A percentile compares a stretch with the other conserved stretches of the same genome.
Evolutionary conservation across 2,797 vertebrate genomes (phyloP).

Genomic region (Ficedula albicollis): DNA sequence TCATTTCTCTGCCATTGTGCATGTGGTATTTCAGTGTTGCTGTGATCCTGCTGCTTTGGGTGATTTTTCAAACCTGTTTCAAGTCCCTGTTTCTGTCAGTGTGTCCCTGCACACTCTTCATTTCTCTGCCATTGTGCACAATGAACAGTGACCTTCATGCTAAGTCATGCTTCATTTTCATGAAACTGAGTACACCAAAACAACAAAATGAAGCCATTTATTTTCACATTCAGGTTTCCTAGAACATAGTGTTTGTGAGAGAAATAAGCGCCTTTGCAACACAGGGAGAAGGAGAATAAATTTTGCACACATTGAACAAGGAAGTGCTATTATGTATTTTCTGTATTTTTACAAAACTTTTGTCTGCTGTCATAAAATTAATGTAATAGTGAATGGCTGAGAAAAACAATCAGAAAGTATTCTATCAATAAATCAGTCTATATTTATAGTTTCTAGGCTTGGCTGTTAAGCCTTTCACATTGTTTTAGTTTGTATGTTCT

Average conservation of each 20-base stretch:
- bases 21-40: background rate
- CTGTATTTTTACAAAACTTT: background rate
- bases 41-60: background rate
- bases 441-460: background rate
- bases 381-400: background rate
- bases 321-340: background rate
- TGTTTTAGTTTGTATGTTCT: background rate
- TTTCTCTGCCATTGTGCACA: background rate
- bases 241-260: background rate
- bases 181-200: background rate
- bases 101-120: background rate
- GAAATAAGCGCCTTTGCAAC: background rate
- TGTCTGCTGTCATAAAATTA: background rate
- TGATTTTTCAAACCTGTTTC: background rate
- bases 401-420: background rate
- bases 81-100: background rate
- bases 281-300: background rate
- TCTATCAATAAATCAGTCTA: background rate
- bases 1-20: background rate
- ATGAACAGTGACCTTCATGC: conserved; percentile 25
- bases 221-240: conserved; percentile 6
- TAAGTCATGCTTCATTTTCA: background rate
- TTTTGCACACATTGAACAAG: background rate
- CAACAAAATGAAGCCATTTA: conserved; percentile 16
- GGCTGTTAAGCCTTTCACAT: background rate